Base-by-base conservation (phyloP, 2,888 invertebrate species). In the Aproaerema taeniolella region DNA sequence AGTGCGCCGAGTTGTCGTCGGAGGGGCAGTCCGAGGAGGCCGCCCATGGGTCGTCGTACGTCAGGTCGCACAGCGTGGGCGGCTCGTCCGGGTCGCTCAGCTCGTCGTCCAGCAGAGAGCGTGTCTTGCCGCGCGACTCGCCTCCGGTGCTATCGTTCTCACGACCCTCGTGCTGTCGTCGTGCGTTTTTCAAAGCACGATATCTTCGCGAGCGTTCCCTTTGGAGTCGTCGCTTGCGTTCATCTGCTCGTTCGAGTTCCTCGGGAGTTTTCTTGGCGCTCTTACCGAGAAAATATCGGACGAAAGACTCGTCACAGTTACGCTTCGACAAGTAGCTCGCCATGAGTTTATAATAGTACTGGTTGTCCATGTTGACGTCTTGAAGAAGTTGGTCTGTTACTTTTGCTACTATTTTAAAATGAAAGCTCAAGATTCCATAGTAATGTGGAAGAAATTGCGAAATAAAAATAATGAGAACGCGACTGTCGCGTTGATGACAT, bases 291-390 rank as follows among this genome's bases (percentile, higher is more conserved):
- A 86, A 85, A 59, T 86, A 86, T 49, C 85, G 72, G 80, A 86
- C 83, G 55, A 85, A 85, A 38, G 85, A 86, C 61, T 86, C 85
- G 63, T 85, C 85, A 55, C 85, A 86, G 62, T 85, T 85, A 34
- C 82, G 67, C 67, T 86, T 86, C 12, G 86, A 85, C 31, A 86
- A 55, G 53, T 86, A 86, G 52, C 76, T 86, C 12, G 85, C 85
- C 86, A 86, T 86, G 38, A 85, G 50, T 52, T 86, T 85, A 52
- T 85, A 85, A 49, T 86, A 86, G 53, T 86, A 85, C 53, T 86
- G 85, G 56, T 81, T 85, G 54, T 85, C 85, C 85, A 86, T 86
- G 35, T 45, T 50, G 38, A 33, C 5, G 12, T 16, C n/a, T n/a
- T n/a, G n/a, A n/a, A n/a, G n/a, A n/a, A n/a, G n/a, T n/a, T n/a